phyloP scores from a whole-genome alignment of 2,888 invertebrate genomes.

The Drosophila acutilabella region DNA sequence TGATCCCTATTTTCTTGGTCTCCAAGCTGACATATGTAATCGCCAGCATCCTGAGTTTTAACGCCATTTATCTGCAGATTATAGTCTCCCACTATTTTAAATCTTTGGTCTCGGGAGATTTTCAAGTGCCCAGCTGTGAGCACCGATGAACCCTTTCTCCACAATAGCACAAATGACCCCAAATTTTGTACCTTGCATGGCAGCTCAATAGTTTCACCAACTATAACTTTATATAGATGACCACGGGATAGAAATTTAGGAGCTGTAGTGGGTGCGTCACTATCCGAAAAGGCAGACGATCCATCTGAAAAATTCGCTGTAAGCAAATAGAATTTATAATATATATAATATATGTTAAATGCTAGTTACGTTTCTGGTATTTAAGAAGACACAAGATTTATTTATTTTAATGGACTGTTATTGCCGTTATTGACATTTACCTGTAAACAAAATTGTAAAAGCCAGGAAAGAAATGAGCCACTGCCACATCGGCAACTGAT shows the following conservation, averaged over 20 bases:
- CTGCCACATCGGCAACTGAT: conserved; percentile 25
- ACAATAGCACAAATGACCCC: conserved; percentile 88
- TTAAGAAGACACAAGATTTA: too few relatives aligned
- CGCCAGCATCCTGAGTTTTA: conserved; percentile 89
- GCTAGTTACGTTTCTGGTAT: too few relatives aligned
- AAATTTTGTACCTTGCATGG: conserved; percentile 93
- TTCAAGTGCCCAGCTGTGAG: conserved; percentile 90
- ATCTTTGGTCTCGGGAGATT: conserved; percentile 89
- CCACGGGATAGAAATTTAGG: conserved; percentile 91
- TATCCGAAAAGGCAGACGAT: conserved; percentile 73
- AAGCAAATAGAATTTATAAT: not conserved
- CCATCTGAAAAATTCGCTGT: conserved; percentile 63
- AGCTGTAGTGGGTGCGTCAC: conserved; percentile 84
- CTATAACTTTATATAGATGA: conserved; percentile 91
- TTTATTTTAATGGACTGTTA: too few relatives aligned
- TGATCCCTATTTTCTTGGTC: conserved; percentile 90
- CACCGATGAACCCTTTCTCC: conserved; percentile 90
- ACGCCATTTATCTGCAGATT: conserved; percentile 90
- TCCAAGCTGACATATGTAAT: conserved; percentile 90
- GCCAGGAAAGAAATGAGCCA: conserved; percentile 23
- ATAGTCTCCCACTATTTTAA: conserved; percentile 89
- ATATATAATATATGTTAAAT: too few relatives aligned
- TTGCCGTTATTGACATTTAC: conserved; percentile 20
- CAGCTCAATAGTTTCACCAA: conserved; percentile 91
- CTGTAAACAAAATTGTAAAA: conserved; percentile 17